Conservation (phyloP, 2,797 vertebrate genomes). For the Loris lydekkerianus region DNA sequence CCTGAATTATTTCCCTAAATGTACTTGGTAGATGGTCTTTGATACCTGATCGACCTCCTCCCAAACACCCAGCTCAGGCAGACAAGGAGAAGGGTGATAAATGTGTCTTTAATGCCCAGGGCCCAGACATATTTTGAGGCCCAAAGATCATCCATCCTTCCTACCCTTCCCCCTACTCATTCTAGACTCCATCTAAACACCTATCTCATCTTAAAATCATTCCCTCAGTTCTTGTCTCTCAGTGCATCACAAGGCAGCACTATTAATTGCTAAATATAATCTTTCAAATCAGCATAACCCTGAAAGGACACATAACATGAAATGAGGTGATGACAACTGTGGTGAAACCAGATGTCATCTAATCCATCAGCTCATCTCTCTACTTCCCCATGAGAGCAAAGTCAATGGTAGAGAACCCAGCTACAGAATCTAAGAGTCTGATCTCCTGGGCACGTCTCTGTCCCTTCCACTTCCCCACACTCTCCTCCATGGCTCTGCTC, state of each 20-base stretch:
- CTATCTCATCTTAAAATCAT: background rate
- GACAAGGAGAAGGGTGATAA: background rate
- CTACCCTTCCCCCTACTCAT: background rate
- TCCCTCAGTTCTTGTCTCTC: background rate
- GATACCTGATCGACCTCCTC: background rate
- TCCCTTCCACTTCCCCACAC: background rate
- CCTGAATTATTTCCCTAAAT: background rate
- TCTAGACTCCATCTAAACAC: background rate
- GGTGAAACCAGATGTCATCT: background rate
- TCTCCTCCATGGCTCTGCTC: background rate
- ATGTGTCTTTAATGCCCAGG: background rate
- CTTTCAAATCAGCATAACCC: background rate
- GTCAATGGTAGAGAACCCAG: background rate
- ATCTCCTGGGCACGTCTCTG: background rate
- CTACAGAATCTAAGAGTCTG: background rate
- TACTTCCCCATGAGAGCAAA: background rate
- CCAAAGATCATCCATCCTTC: background rate
- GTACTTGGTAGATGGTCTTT: background rate
- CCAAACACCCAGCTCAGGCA: background rate
- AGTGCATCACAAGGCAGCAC: background rate
- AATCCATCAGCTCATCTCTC: background rate
- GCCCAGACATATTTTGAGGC: background rate
- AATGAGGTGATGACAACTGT: background rate
- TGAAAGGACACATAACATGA: background rate
- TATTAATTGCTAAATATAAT: background rate